Evolutionary conservation across 2,797 vertebrate species (phyloP).

Genomic region (Stomatorhinus walkeri): DNA sequence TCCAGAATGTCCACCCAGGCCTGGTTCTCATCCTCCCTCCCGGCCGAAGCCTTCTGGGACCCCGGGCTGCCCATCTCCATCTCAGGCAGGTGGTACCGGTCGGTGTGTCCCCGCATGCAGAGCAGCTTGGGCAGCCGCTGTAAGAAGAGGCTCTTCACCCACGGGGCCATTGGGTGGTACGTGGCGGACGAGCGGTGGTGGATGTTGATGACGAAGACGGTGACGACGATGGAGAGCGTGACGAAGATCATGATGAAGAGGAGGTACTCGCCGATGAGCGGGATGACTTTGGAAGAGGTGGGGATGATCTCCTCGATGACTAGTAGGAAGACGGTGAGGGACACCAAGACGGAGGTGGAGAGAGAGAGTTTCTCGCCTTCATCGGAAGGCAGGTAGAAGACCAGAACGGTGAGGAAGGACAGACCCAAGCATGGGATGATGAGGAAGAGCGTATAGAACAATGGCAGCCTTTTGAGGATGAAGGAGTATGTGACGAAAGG

Average conservation of each 20-base stretch:
- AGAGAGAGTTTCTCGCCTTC: conserved; percentile 94
- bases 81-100: conserved; percentile 72
- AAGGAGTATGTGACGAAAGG: conserved; percentile 89
- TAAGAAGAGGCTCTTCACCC: conserved; percentile 90
- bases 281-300: conserved; percentile 94
- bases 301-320: conserved; percentile 98
- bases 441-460: conserved; percentile 95
- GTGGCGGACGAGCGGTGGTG: conserved; percentile 91
- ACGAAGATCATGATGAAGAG: conserved; percentile 99
- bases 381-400: conserved; percentile 94
- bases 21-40: conserved; percentile 65
- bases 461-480: conserved; percentile 81
- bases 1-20: conserved; percentile 77
- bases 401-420: conserved; percentile 87
- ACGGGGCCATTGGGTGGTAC: conserved; percentile 95
- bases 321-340: conserved; percentile 92
- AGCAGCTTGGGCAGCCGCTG: conserved; percentile 80
- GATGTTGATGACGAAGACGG: conserved; percentile 93
- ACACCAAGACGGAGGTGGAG: conserved; percentile 91
- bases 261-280: conserved; percentile 90
- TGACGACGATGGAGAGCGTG: conserved; percentile 91
- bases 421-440: conserved; percentile 90
- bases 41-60: conserved; percentile 47
- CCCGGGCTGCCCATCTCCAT: conserved; percentile 62
- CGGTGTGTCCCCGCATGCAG: conserved; percentile 82